A percentile compares a stretch with the other conserved stretches of the same genome.
Evolutionary conservation across 2,888 invertebrate species (phyloP).

Genomic region (Pelosia muscerda): DNA sequence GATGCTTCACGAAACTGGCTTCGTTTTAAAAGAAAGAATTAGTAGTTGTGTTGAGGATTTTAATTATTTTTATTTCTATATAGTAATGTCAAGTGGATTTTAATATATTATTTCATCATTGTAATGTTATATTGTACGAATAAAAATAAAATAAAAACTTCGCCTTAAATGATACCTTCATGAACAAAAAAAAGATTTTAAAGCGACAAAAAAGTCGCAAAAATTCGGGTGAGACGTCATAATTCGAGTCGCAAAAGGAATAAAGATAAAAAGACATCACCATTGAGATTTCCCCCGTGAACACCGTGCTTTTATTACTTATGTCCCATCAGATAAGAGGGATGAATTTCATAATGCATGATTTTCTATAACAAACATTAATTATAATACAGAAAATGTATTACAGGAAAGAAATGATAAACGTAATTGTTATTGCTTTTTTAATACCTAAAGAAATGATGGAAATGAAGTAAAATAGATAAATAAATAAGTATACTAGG

Average conservation of each 20-base stretch:
- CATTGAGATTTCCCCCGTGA: constrained; percentile 76
- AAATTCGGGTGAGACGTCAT: constrained; percentile 59
- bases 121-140: too few species aligned
- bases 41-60: too few species aligned
- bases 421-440: not conserved
- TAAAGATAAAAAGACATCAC: constrained; percentile 65
- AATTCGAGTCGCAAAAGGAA: constrained; percentile 64
- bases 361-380: constrained; percentile 46
- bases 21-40: too few species aligned
- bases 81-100: too few species aligned
- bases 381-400: constrained; percentile 30
- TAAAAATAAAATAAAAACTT: too few species aligned
- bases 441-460: too few species aligned
- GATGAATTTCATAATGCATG: constrained; percentile 49
- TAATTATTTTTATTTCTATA: too few species aligned
- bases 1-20: too few species aligned
- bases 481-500: too few species aligned
- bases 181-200: constrained; percentile 42
- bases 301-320: constrained; percentile 72
- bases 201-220: constrained; percentile 43
- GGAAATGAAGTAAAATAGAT: too few species aligned
- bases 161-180: constrained; percentile 47
- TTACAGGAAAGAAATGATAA: not conserved
- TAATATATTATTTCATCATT: too few species aligned
- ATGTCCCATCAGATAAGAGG: constrained; percentile 69